Evolutionary conservation across 2,888 invertebrate species (phyloP), one percentile per base, ranked within the genome.

Genomic region (Dynastes hyllus): DNA sequence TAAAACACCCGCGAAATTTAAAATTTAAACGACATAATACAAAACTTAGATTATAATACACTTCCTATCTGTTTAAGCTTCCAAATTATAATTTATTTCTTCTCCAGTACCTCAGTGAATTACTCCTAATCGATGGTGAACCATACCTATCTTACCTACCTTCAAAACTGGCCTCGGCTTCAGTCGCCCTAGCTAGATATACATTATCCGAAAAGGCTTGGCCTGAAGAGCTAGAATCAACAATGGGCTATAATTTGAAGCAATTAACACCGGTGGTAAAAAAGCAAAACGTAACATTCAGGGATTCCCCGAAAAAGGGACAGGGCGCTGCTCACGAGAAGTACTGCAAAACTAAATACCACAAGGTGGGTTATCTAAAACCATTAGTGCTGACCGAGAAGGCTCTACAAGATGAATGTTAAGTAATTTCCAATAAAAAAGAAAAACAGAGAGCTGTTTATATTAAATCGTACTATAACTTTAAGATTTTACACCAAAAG

Each of bases 221-320:
- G 90, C 87, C 90, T 3, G 84, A 84, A 67, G 85, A 87, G 76
- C 82, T 92, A 80, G 87, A 87, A 77, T 83, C 87, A 69, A 83
- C 87, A 16, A 90, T 91, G 67, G 90, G 90, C 1, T 92, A 92
- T 85, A 86, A 85, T 53, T 83, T 91, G 11, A 86, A 88, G 40
- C 90, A 92, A 80, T 87, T 93, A 66, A 88, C 88, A 66, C 89
- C 90, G 9, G 90, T 92, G 80, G 87, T 92, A 16, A 85, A 88
- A 53, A 87, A 89, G 78, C 89, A 92, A 75, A 89, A 91, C 81
- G 86, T 86, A 79, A 89, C 91, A 0, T 91, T 91, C 83, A 84
- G 84, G 78, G 89, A 89, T 79, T 90, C 92, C 8, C 88, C 89
- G 6, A 85, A 85, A 11, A 89, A 89, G 80, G 87, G 90, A 27